Evolutionary conservation across 2,113 vertebrate genomes (phyloP), one percentile per base, ranked within the genome.

Genomic region (Neolamprologus sp.): DNA sequence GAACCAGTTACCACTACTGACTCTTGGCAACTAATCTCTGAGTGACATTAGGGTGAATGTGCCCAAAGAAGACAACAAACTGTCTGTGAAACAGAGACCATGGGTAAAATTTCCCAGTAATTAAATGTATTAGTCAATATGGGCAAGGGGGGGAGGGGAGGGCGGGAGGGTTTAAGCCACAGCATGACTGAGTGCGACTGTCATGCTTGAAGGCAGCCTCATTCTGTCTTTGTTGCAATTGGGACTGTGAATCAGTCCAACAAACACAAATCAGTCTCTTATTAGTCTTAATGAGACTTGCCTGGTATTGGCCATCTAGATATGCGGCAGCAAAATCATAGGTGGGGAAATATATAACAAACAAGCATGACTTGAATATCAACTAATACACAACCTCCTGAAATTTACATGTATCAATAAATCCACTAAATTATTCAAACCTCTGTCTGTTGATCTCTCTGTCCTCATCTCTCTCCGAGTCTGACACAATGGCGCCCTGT

Each of bases 401-500:
- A 93, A 91, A 54, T 54, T 81, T 73, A 84, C 87, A 85, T 85
- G 65, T n/a, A 88, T 90, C 86, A 80, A 89, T 91, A 87, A 91
- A 87, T 91, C 31, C 37, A 37, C 81, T 91, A 89, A 94, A 89
- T 93, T 82, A 94, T 95, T 91, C 88, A 90, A 80, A 84, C 78
- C 86, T 87, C 91, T 86, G 88, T 92, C 91, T 40, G 47, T 89
- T 60, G 16, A 85, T 87, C 88, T 85, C 89, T 71, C 86, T 82
- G 78, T 60, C 82, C 60, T 53, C 54, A 28, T 65, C 33, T 71
- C 57, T 57, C 80, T 80, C 82, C 9, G 71, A 85, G 78, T 83
- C 73, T 84, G 37, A 84, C 47, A 96, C 95, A 95, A 96, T 94
- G 92, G 79, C 86, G 87, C 93, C 93, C 95, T 95, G 94, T 95